Evolutionary conservation across 2,888 invertebrate genomes (phyloP), one percentile per base, ranked within the genome.

Genomic region (Dilophus febrilis): DNA sequence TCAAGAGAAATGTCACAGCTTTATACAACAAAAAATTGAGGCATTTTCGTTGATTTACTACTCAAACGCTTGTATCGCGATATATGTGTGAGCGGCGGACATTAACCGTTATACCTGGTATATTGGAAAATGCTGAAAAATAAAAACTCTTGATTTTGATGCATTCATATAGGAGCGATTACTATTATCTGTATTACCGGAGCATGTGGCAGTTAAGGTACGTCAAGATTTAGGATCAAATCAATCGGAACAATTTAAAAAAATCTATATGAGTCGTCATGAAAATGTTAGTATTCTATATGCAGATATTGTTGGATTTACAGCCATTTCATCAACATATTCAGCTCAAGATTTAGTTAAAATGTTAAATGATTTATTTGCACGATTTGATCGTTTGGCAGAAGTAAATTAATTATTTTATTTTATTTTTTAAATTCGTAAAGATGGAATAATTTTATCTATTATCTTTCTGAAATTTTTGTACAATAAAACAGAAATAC

Each of bases 301-400:
- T 64, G 95, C 94, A 19, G 95, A 95, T 66, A 95, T 95, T 59
- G 94, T 94, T 40, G 95, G 95, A 40, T 95, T 95, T 62, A 95
- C 95, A 5, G 91, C 91, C 40, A 88, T 92, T 50, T 90, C 91
- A 3, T 90, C 90, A 13, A 88, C 90, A 7, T 90, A 90, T 65
- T 88, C 90, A 40, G 92, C 94, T 37, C 88, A 91, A 60, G 92
- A 94, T 61, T 72, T 94, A 48, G 92, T 94, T 40, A 87, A 88
- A 64, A 88, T 94, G 65, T 71, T 94, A 49, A 94, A 94, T 65
- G 92, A 94, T 65, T 70, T 94, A 44, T 94, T 94, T 61, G 94
- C 92, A 29, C 72, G 92, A 52, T 94, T 94, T 64, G 94, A 94
- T 66, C 78, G 88, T 52, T 75, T 94, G 27, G 76, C 79, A 37